A percentile compares a stretch with the other conserved stretches of the same genome.
Conservation (phyloP, 2,113 vertebrate genomes). For the Condylura cristata region DNA sequence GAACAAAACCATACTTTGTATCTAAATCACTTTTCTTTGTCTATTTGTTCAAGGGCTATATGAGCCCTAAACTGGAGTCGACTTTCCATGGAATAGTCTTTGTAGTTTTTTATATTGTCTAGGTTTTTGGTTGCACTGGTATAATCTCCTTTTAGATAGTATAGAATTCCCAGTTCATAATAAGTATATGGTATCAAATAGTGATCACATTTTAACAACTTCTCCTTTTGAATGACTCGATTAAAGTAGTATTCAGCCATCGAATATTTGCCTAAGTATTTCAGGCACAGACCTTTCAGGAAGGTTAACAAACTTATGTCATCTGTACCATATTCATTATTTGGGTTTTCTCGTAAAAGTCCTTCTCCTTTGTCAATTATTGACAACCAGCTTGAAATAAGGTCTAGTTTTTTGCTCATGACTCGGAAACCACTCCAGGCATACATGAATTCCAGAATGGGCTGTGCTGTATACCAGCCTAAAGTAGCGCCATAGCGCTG, state of each 20-base stretch:
- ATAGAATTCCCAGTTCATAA: slow-evolving; percentile 75
- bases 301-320: slow-evolving; percentile 69
- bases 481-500: slow-evolving; percentile 50
- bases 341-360: slow-evolving; percentile 42
- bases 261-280: slow-evolving; percentile 57
- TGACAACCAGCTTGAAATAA: slow-evolving; percentile 68
- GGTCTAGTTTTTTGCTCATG: slow-evolving; percentile 66
- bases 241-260: slow-evolving; percentile 67
- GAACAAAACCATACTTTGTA: neutral
- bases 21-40: slow-evolving; percentile 60
- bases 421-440: slow-evolving; percentile 78
- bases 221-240: slow-evolving; percentile 73
- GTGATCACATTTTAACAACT: slow-evolving; percentile 69
- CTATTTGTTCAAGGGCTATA: slow-evolving; percentile 72
- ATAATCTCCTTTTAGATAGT: slow-evolving; percentile 71
- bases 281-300: slow-evolving; percentile 76
- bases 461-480: slow-evolving; percentile 70
- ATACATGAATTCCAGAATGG: slow-evolving; percentile 77
- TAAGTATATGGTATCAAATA: slow-evolving; percentile 76
- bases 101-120: slow-evolving; percentile 68
- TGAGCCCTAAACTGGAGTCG: slow-evolving; percentile 72
- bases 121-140: slow-evolving; percentile 59
- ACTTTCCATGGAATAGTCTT: slow-evolving; percentile 75
- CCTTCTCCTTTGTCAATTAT: slow-evolving; percentile 74
- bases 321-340: slow-evolving; percentile 61